Conservation (phyloP, 2,113 vertebrate species). For the Lates calcarifer region DNA sequence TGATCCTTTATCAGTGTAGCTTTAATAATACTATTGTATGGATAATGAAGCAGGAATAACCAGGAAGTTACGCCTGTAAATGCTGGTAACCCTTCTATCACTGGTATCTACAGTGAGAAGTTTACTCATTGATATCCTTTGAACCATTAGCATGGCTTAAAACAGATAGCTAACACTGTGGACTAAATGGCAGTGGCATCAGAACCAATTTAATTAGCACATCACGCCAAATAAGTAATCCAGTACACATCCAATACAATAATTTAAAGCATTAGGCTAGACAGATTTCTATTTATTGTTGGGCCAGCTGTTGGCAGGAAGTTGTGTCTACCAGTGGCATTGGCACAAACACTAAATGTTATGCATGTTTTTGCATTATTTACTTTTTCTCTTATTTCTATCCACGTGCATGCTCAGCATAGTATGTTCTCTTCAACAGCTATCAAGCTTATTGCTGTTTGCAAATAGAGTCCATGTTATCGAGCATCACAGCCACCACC, state of each 20-base stretch:
- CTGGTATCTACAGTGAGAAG: neutral
- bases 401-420: too few relatives aligned
- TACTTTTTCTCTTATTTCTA: neutral
- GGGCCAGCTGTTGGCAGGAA: neutral
- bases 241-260: neutral
- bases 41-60: neutral
- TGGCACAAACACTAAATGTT: neutral
- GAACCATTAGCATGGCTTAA: neutral
- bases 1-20: neutral
- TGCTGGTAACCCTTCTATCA: neutral
- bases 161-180: neutral
- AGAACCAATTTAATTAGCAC: neutral
- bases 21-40: neutral
- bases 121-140: neutral
- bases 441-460: constrained; percentile 1
- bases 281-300: neutral
- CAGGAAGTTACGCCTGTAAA: neutral
- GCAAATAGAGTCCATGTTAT: constrained; percentile 11
- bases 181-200: neutral
- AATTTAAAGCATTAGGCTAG: neutral
- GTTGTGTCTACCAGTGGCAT: neutral
- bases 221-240: neutral
- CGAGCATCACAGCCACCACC: constrained; percentile 1
- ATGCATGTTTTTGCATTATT: neutral
- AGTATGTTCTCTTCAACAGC: neutral